These are phyloP conservation scores for Pharmacophagus antenor DNA, from an alignment of 2,888 invertebrate genomes.

Conservation along the genomic window DNA sequence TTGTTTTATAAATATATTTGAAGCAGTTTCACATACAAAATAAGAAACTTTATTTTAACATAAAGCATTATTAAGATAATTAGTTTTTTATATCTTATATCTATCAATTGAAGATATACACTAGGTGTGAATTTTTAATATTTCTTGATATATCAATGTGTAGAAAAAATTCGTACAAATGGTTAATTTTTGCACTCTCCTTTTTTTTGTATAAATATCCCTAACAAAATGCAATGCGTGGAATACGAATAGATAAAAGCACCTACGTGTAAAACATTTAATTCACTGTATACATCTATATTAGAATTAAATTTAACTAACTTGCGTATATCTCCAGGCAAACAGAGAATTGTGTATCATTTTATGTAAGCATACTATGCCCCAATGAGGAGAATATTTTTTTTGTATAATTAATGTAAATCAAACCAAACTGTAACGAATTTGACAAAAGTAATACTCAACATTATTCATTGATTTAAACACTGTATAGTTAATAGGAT, in stretches of 20 bases:
- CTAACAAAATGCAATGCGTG: background rate
- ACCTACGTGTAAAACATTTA: background rate
- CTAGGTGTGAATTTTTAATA: background rate
- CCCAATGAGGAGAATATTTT: background rate
- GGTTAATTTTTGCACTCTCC: background rate
- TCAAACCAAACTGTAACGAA: background rate
- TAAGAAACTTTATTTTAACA: constrained; percentile 41
- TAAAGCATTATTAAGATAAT: constrained; percentile 38
- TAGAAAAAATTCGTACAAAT: background rate
- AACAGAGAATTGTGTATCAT: background rate
- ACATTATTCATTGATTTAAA: constrained; percentile 39
- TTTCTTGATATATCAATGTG: constrained; percentile 12
- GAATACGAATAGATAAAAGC: background rate
- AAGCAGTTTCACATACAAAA: background rate
- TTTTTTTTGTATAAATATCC: background rate
- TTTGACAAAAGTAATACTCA: constrained; percentile 52
- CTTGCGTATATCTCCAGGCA: background rate
- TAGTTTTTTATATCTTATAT: constrained; percentile 1
- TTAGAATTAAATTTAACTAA: background rate
- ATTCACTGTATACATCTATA: background rate
- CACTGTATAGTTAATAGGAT: constrained; percentile 60
- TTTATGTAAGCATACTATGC: background rate
- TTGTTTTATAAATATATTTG: constrained; percentile 22
- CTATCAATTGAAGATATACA: background rate
- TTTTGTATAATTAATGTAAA: constrained; percentile 4